These are phyloP conservation scores for Cephus rjabovi DNA, from an alignment of 2,888 invertebrate species.

Conservation along the genomic window DNA sequence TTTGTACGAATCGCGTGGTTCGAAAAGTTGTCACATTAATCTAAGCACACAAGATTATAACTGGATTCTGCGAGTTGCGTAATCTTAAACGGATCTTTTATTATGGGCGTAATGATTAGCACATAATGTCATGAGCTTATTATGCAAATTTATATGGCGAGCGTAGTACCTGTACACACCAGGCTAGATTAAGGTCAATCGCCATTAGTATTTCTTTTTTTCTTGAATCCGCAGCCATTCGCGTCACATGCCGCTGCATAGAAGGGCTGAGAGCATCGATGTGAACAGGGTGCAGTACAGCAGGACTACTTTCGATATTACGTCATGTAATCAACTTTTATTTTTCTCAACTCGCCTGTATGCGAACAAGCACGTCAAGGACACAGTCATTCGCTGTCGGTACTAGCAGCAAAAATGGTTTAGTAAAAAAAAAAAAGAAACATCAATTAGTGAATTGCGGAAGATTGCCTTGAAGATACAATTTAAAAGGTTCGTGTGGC, in stretches of 20 bases:
- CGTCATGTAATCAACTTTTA: slow-evolving; percentile 28
- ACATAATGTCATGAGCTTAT: not conserved
- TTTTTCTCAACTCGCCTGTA: slow-evolving; percentile 19
- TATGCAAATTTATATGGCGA: not conserved
- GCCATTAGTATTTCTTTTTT: not conserved
- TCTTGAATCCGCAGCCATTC: not conserved
- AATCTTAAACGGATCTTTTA: not conserved
- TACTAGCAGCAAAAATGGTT: not conserved
- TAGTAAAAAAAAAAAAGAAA: not conserved
- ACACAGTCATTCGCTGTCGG: not conserved
- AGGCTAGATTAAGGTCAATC: not conserved
- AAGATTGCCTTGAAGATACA: not conserved
- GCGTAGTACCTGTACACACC: not conserved
- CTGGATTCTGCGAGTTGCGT: not conserved
- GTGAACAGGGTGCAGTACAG: not conserved
- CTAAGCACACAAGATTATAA: not conserved
- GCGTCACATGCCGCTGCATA: not conserved
- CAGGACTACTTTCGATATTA: slow-evolving; percentile 43
- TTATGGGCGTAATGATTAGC: not conserved
- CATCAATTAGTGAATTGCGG: not conserved
- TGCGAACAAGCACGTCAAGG: not conserved
- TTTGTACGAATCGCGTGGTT: not conserved
- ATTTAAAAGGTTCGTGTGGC: not conserved
- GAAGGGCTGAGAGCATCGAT: not conserved
- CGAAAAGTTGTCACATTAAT: not conserved